These are phyloP conservation scores for Eulemur rufifrons DNA, from an alignment of 2,113 vertebrate genomes.

Conservation along the genomic window DNA sequence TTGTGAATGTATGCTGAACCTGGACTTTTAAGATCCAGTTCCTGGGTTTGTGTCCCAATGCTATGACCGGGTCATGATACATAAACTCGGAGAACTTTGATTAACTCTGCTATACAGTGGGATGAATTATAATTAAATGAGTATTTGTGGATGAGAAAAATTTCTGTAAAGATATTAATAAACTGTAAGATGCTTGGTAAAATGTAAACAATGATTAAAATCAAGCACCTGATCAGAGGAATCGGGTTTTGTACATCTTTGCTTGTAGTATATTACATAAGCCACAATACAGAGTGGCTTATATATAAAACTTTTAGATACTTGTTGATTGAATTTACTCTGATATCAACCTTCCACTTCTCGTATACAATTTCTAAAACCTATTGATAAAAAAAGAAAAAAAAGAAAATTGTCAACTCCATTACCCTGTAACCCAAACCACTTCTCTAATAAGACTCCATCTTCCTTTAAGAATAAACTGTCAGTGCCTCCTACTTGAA, in stretches of 20 bases:
- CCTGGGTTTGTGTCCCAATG: not conserved
- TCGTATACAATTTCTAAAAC: not conserved
- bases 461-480: not conserved
- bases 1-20: not conserved
- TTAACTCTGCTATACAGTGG: not conserved
- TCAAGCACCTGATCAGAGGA: not conserved
- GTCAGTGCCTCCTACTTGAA: not conserved
- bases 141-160: not conserved
- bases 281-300: not conserved
- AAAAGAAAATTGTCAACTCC: not conserved
- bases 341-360: not conserved
- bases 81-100: not conserved
- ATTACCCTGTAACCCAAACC: not conserved
- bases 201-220: conserved; percentile 33
- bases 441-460: not conserved
- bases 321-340: not conserved
- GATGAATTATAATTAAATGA: conserved; percentile 2
- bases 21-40: not conserved
- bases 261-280: conserved; percentile 11
- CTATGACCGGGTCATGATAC: not conserved
- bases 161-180: not conserved
- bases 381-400: not conserved
- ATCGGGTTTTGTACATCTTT: not conserved
- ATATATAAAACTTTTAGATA: not conserved
- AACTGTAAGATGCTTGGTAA: not conserved